Base-by-base conservation (phyloP, 2,888 invertebrate genomes). In the Cheilosia soror region DNA sequence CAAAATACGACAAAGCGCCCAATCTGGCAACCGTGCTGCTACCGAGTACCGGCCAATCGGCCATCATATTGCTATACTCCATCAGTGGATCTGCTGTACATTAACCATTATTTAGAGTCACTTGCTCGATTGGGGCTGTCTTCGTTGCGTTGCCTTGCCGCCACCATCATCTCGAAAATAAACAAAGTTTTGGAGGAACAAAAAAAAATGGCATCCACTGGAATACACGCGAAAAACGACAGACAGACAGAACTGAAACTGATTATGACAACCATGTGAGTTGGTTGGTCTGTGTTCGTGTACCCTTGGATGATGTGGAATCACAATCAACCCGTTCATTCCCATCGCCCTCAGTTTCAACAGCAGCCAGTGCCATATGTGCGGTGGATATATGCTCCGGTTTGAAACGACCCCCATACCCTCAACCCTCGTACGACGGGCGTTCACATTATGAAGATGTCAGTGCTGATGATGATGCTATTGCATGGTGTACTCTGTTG, bases 181-280 rank as follows among this genome's bases (percentile, higher is more conserved):
- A 78, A 78, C 53, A 68, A 15, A 13, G 40, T 31, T 44, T 25
- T n/a, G 13, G 15, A n/a, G 42, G 13, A 49, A 29, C 13, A 31
- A 57, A 25, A 33, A 31, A 33, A 71, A 33, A 25, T 1, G 2
- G n/a, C 15, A 20, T 51, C 65, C 53, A n/a, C 40, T 42, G 55
- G 42, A 55, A 29, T 47, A 13, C 13, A n/a, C 20, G 11, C 25
- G 29, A 71, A 57, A 44, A 40, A 69, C n/a, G 42, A 58, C 47
- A 49, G 37, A 69, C 51, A 42, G 40, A n/a, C n/a, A n/a, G n/a
- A n/a, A n/a, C n/a, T n/a, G n/a, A n/a, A 69, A 75, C 57, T 80
- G 84, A 69, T 76, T 75, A 80, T 84, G 84, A 84, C 80, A 51
- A 27, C 27, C 51, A 80, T 84, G 80, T 51, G 78, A 49, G 57